Base-by-base conservation (phyloP, 2,888 invertebrate species). In the Erynnis tages region DNA sequence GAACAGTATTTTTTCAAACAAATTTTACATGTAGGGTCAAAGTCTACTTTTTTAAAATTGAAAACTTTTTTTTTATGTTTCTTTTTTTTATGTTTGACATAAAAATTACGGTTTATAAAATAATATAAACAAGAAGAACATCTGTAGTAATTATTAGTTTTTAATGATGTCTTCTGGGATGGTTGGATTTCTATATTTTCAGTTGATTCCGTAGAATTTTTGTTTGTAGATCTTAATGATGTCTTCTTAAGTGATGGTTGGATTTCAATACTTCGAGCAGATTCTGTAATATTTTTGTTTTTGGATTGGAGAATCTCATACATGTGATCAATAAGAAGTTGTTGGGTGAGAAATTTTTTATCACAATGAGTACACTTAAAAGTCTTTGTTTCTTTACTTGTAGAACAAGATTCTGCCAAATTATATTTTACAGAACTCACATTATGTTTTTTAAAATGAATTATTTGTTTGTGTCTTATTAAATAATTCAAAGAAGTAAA, bases 301-400 rank as follows among this genome's bases (percentile, higher is more conserved):
- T 25, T 46, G 13, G 10, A 21, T 43, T 76, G 63, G 16, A 85
- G 61, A 49, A 80, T 59, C 44, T 67, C 63, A 59, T 85, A 85
- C 25, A 85, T 67, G 54, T 85, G 85, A 45, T 84, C 77, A 62
- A 84, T 80, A 16, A 85, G 63, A 30, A 59, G 58, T 58, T 69
- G 67, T 44, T 70, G 67, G 29, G 65, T 69, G 43, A 62, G 35
- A 70, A 84, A 85, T 35, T 50, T 11, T 55, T 65, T 57, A 13
- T 72, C 63, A 55, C 85, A 85, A 59, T 85, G 85, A 58, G 73
- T 73, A 65, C 85, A 85, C 45, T 37, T 44, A 8, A 34, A 19
- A 19, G 25, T 49, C 11, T 27, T 27, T 1, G 1, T 23, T 13
- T 19, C 38, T 4, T 32, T n/a, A 11, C n/a, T 27, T 14, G 30